Percentiles rank a stretch among this genome's conserved stretches.
phyloP scores from a whole-genome alignment of 2,888 invertebrate genomes.

The Sarcophaga variegata region DNA sequence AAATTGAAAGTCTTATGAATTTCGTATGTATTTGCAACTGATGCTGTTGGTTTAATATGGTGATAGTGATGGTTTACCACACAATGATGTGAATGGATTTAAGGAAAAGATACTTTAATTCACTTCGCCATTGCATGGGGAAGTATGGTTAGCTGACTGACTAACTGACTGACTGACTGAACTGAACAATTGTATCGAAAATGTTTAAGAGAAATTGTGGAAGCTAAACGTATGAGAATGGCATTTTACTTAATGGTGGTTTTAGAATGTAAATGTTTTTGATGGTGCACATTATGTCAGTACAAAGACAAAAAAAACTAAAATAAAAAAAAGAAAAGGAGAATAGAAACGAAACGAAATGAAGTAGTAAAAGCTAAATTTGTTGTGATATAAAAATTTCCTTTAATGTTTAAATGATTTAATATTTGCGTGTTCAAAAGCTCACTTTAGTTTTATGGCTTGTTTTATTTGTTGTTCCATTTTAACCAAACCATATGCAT shows the following conservation, averaged over 20 bases:
- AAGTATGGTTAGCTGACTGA: not conserved
- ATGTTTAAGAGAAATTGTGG: slow-evolving; percentile 13
- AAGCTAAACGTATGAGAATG: slow-evolving; percentile 35
- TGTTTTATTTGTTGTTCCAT: slow-evolving; percentile 3
- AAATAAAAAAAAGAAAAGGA: too few species aligned
- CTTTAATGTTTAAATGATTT: slow-evolving; percentile 52
- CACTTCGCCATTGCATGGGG: not conserved
- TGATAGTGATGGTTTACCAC: slow-evolving; percentile 57
- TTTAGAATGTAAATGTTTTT: slow-evolving; percentile 12
- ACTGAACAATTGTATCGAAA: slow-evolving; percentile 32
- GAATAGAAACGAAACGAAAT: too few species aligned
- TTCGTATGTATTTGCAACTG: not conserved
- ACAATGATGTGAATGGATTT: slow-evolving; percentile 53
- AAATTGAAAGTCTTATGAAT: slow-evolving; percentile 56
- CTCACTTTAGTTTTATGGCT: slow-evolving; percentile 40
- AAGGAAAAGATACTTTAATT: slow-evolving; percentile 34
- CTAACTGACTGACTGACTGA: slow-evolving; percentile 22
- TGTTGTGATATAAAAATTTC: slow-evolving; percentile 13
- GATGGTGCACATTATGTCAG: not conserved
- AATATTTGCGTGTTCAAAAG: slow-evolving; percentile 52
- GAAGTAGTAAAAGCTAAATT: slow-evolving; percentile 12
- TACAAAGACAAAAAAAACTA: too few species aligned
- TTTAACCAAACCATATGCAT: slow-evolving; percentile 9
- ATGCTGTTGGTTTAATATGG: slow-evolving; percentile 30
- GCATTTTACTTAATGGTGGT: not conserved